A percentile compares a stretch with the other conserved stretches of the same genome.
phyloP scores from a whole-genome alignment of 2,797 vertebrate species.

The Sebastiscus albofasciatus region DNA sequence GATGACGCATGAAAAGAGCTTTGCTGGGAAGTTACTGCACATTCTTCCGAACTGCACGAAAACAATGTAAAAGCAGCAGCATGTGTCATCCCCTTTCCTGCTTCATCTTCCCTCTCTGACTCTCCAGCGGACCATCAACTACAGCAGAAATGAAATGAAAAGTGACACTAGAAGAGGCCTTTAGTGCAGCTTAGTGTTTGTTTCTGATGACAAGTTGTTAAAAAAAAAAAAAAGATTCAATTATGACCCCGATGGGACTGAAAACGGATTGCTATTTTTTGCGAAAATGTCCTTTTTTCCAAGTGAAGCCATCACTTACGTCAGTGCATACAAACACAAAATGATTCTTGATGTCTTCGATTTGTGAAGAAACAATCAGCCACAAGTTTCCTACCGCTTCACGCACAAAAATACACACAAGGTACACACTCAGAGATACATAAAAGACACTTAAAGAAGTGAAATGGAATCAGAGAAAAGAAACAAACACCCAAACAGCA shows the following conservation, averaged over 20 bases:
- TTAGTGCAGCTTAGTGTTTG: constrained; percentile 15
- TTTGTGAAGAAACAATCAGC: not conserved
- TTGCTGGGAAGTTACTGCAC: not conserved
- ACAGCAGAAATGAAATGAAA: not conserved
- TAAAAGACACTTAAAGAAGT: not conserved
- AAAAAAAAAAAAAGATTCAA: not conserved
- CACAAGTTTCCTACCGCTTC: not conserved
- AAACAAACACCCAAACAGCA: constrained; percentile 4
- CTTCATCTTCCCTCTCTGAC: not conserved
- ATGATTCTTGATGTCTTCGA: not conserved
- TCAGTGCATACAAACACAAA: not conserved
- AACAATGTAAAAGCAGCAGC: not conserved
- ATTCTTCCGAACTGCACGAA: not conserved
- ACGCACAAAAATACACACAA: not conserved
- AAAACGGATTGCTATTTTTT: constrained; percentile 46
- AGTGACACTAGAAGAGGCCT: not conserved
- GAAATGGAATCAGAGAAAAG: constrained; percentile 19
- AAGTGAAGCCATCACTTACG: not conserved
- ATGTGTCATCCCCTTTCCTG: not conserved
- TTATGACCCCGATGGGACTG: not conserved
- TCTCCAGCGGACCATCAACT: not conserved
- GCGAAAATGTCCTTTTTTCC: constrained; percentile 7
- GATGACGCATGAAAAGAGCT: not conserved
- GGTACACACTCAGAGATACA: not conserved
- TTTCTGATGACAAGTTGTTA: constrained; percentile 7